Percentiles rank a stretch among this genome's conserved stretches.
Evolutionary conservation across 2,888 invertebrate genomes (phyloP).

Genomic region (Poecilus cupreus): DNA sequence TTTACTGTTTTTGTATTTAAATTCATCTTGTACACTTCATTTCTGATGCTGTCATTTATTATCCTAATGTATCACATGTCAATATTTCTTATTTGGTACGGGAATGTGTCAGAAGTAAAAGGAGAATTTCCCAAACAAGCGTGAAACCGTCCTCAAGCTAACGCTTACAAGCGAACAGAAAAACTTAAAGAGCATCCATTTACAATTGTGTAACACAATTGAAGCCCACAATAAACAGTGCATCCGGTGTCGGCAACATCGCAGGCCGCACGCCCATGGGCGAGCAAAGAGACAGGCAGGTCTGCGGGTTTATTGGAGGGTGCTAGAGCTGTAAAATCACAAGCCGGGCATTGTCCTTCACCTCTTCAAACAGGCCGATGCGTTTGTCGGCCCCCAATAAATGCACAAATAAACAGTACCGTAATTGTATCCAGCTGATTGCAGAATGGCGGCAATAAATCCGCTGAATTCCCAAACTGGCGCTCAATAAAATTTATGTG

Average conservation of each 20-base stretch:
- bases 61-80: too few relatives aligned
- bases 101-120: not conserved
- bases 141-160: not conserved
- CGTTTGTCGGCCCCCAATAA: conserved; percentile 66
- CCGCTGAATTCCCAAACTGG: conserved; percentile 66
- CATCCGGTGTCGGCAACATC: conserved; percentile 30
- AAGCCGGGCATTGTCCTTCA: conserved; percentile 58
- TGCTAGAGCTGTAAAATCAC: conserved; percentile 56
- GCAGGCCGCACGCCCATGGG: conserved; percentile 48
- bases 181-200: not conserved
- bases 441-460: conserved; percentile 65
- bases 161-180: not conserved
- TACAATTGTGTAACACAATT: not conserved
- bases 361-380: conserved; percentile 67
- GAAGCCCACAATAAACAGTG: not conserved
- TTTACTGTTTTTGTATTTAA: too few relatives aligned
- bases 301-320: conserved; percentile 64
- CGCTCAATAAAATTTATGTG: conserved; percentile 68
- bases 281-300: not conserved
- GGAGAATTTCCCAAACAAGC: not conserved
- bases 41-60: too few relatives aligned
- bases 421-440: conserved; percentile 69
- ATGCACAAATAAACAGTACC: conserved; percentile 66
- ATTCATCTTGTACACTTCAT: too few relatives aligned
- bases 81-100: too few relatives aligned